phyloP scores from a whole-genome alignment of 2,888 invertebrate genomes.

The Eustalomyia histrio region DNA sequence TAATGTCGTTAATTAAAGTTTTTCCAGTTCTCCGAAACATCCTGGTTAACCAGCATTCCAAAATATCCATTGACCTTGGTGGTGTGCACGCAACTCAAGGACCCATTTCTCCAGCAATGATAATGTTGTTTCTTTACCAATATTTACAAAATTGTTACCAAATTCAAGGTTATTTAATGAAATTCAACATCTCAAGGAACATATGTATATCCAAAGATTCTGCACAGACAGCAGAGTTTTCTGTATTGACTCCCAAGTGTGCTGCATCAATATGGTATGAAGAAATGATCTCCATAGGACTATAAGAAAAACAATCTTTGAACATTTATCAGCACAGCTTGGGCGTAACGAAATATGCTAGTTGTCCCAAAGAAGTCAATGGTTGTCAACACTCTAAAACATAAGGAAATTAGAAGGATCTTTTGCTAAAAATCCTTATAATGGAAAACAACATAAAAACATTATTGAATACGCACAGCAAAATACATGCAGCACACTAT shows the following conservation, averaged over 20 bases:
- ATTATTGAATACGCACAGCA: constrained; percentile 56
- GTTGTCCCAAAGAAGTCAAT: constrained; percentile 57
- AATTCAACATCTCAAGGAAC: neutral
- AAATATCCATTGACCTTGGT: constrained; percentile 63
- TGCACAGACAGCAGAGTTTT: constrained; percentile 4
- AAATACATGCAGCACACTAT: constrained; percentile 13
- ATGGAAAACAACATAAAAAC: constrained; percentile 46
- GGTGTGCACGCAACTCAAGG: constrained; percentile 56
- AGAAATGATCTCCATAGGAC: constrained; percentile 31
- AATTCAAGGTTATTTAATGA: constrained; percentile 47
- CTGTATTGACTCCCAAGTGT: constrained; percentile 56
- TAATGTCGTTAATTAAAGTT: constrained; percentile 38
- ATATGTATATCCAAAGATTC: neutral
- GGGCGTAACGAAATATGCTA: constrained; percentile 52
- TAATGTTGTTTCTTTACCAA: constrained; percentile 47
- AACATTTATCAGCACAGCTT: constrained; percentile 61
- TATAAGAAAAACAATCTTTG: constrained; percentile 27
- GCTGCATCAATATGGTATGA: constrained; percentile 27
- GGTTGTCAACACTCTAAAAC: constrained; percentile 60
- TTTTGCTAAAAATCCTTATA: constrained; percentile 29
- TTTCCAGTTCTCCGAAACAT: constrained; percentile 52
- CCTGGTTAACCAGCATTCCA: constrained; percentile 65
- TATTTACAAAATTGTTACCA: constrained; percentile 56
- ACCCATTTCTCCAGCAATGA: constrained; percentile 39
- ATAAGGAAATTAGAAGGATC: constrained; percentile 41